Conservation (phyloP, 2,113 vertebrate genomes). For the Corapipo altera region DNA sequence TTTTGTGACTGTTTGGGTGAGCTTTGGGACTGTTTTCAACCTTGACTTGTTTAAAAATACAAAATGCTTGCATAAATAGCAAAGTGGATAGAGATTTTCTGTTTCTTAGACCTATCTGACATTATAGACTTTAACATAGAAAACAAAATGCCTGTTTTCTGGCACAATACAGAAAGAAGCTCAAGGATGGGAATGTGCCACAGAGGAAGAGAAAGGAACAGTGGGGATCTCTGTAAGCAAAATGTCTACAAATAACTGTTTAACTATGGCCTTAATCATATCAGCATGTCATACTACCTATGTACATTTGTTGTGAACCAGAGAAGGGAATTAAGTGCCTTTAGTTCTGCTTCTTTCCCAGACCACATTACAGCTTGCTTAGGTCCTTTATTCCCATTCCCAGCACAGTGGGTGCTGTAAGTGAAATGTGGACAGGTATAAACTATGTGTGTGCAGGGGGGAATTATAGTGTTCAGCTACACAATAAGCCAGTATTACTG, state of each 20-base stretch:
- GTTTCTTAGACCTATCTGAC: neutral
- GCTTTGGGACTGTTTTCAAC: neutral
- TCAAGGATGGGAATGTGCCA: neutral
- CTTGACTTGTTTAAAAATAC: neutral
- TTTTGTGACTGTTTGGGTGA: neutral
- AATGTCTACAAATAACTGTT: neutral
- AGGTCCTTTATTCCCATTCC: neutral
- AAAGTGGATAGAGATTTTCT: neutral
- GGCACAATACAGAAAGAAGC: neutral
- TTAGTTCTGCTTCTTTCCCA: neutral
- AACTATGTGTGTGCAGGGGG: neutral
- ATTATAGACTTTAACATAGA: neutral
- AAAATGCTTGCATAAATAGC: neutral
- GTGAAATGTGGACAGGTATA: neutral
- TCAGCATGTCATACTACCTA: neutral
- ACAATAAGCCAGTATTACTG: neutral
- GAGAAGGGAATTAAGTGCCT: neutral
- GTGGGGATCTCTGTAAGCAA: neutral
- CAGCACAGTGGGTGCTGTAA: neutral
- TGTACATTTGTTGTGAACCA: neutral
- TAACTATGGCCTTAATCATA: neutral
- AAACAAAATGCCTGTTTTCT: neutral
- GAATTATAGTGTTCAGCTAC: neutral
- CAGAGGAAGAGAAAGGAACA: neutral
- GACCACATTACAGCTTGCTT: neutral